These are phyloP conservation scores for Danaus plexippus DNA, from an alignment of 1,140 invertebrate species.

Conservation along the genomic window DNA sequence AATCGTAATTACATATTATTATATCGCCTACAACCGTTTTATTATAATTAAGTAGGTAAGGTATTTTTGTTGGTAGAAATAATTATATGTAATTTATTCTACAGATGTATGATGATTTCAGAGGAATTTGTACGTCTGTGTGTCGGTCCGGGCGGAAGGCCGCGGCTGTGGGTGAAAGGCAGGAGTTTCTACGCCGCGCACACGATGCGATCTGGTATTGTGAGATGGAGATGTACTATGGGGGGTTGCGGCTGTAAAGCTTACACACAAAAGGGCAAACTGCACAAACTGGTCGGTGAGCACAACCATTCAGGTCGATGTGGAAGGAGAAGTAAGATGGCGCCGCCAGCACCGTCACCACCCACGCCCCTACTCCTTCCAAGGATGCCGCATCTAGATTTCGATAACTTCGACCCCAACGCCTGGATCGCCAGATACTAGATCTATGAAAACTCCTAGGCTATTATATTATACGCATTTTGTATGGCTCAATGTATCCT, in stretches of 20 bases:
- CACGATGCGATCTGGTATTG: conserved; percentile 60
- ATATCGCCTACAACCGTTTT: too few relatives aligned
- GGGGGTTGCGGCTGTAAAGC: conserved; percentile 64
- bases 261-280: conserved; percentile 57
- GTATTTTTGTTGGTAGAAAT: too few relatives aligned
- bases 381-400: conserved; percentile 43
- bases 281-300: conserved; percentile 60
- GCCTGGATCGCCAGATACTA: conserved; percentile 56
- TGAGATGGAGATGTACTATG: conserved; percentile 65
- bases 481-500: too few relatives aligned
- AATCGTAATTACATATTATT: too few relatives aligned
- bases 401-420: conserved; percentile 57
- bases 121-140: conserved; percentile 50
- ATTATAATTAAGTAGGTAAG: too few relatives aligned
- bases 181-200: conserved; percentile 64
- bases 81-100: conserved; percentile 8
- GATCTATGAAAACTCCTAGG: conserved; percentile 6
- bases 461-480: not conserved
- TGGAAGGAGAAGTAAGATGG: conserved; percentile 25
- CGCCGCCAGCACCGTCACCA: conserved; percentile 18
- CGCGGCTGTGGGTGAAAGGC: conserved; percentile 58
- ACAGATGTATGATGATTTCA: conserved; percentile 35
- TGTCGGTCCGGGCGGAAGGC: conserved; percentile 60
- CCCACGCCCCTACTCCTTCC: conserved; percentile 43
- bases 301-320: conserved; percentile 54